A percentile compares a stretch with the other conserved stretches of the same genome.
Evolutionary conservation across 1,140 invertebrate species (phyloP).

Genomic region (Aphelinus certus): DNA sequence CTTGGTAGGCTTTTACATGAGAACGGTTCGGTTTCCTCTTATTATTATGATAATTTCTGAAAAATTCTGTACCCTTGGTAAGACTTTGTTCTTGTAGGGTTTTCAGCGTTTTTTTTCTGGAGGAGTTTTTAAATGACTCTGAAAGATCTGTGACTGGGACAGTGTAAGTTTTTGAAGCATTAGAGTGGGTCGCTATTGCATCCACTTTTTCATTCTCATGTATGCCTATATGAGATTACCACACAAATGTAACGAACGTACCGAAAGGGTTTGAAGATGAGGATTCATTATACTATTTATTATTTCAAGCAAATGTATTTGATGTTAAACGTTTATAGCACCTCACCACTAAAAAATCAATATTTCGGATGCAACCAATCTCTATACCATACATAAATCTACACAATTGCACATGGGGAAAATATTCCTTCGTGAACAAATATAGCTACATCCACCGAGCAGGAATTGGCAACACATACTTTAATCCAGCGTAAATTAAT

Average conservation of each 20-base stretch:
- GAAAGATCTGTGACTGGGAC: not conserved
- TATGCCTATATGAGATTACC: conserved; percentile 11
- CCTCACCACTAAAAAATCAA: too few relatives aligned
- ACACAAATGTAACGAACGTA: not conserved
- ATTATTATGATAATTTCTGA: not conserved
- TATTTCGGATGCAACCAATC: too few relatives aligned
- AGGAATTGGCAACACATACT: too few relatives aligned
- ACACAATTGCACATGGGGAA: too few relatives aligned
- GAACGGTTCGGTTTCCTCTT: too few relatives aligned
- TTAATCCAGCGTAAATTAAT: too few relatives aligned
- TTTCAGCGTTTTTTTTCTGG: not conserved
- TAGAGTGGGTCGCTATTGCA: not conserved
- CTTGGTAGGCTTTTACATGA: too few relatives aligned
- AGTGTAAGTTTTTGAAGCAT: not conserved
- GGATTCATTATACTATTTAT: not conserved
- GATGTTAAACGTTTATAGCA: too few relatives aligned
- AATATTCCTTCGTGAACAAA: too few relatives aligned
- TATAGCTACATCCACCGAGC: too few relatives aligned
- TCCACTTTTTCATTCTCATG: conserved; percentile 9
- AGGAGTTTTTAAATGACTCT: not conserved
- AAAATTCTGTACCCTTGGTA: conserved; percentile 3
- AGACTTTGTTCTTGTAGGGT: not conserved
- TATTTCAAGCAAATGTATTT: not conserved
- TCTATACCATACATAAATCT: too few relatives aligned
- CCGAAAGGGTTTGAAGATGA: not conserved